Conservation (phyloP, 2,888 invertebrate genomes). For the Polymixis flavicincta region DNA sequence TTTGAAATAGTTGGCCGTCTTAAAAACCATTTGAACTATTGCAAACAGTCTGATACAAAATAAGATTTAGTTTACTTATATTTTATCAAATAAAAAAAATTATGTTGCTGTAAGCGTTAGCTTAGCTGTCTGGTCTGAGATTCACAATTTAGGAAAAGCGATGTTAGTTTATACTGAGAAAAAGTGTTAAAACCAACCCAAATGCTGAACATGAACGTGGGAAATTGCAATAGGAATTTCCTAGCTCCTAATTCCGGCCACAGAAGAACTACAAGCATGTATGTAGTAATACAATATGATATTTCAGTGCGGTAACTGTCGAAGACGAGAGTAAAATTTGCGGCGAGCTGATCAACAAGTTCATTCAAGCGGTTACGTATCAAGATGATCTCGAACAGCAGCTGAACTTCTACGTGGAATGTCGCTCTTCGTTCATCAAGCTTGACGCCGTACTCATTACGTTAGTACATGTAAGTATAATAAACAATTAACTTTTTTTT, state of each 20-base stretch:
- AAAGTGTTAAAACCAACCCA: not conserved
- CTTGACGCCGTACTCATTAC: slow-evolving; percentile 96
- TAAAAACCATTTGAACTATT: slow-evolving; percentile 34
- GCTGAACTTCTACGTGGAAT: slow-evolving; percentile 98
- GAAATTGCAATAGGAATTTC: not conserved
- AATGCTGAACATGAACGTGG: not conserved
- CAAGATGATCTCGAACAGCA: slow-evolving; percentile 97
- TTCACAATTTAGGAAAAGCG: not conserved
- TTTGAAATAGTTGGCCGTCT: slow-evolving; percentile 45
- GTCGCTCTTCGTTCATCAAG: slow-evolving; percentile 97
- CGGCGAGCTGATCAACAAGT: slow-evolving; percentile 94
- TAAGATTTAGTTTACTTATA: not conserved
- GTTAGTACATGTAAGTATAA: slow-evolving; percentile 94
- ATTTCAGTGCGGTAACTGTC: slow-evolving; percentile 95
- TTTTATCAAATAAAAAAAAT: not conserved
- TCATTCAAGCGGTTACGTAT: slow-evolving; percentile 95
- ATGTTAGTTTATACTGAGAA: slow-evolving; percentile 5
- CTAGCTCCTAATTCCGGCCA: not conserved
- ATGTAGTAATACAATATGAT: slow-evolving; percentile 53
- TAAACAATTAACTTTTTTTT: not conserved
- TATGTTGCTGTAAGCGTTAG: slow-evolving; percentile 2
- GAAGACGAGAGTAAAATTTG: slow-evolving; percentile 98
- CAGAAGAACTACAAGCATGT: not conserved
- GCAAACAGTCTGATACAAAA: slow-evolving; percentile 28
- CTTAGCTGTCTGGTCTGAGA: not conserved